Evolutionary conservation across 2,888 invertebrate genomes (phyloP).

Genomic region (Rotaria sp.): DNA sequence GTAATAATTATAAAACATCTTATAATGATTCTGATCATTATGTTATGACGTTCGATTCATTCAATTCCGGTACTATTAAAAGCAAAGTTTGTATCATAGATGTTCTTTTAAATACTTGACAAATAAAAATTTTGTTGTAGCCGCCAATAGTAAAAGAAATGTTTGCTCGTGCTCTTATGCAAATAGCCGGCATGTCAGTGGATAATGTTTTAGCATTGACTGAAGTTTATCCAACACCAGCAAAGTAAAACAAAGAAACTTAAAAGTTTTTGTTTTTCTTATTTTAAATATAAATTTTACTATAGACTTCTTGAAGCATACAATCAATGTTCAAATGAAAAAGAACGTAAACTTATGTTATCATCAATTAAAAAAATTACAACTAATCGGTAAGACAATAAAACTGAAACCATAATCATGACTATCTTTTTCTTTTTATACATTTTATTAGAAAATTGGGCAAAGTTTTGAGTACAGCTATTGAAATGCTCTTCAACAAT

Average conservation of each 20-base stretch:
- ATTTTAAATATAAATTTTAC: background rate
- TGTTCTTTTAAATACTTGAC: background rate
- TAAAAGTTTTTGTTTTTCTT: background rate
- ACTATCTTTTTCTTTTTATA: no score
- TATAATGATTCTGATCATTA: background rate
- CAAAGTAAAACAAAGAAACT: slow-evolving; percentile 3
- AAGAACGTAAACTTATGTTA: slow-evolving; percentile 31
- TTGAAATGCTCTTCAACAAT: slow-evolving; percentile 28
- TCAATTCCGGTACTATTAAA: slow-evolving; percentile 38
- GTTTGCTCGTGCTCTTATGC: slow-evolving; percentile 40
- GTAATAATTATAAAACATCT: slow-evolving; percentile 14
- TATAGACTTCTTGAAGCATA: slow-evolving; percentile 32
- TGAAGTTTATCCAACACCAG: slow-evolving; percentile 35
- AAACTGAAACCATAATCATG: background rate
- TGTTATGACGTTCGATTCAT: slow-evolving; percentile 38
- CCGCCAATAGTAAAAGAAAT: slow-evolving; percentile 38
- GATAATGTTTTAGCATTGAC: slow-evolving; percentile 38
- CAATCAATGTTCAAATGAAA: slow-evolving; percentile 35
- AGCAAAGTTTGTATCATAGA: background rate
- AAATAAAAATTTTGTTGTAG: background rate
- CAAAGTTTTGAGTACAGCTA: background rate
- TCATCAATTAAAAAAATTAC: slow-evolving; percentile 32
- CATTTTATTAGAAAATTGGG: background rate
- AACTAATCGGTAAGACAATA: background rate
- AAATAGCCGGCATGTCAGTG: slow-evolving; percentile 37